Evolutionary conservation across 2,797 vertebrate genomes (phyloP).

Genomic region (Melanotaenia trifasciata): DNA sequence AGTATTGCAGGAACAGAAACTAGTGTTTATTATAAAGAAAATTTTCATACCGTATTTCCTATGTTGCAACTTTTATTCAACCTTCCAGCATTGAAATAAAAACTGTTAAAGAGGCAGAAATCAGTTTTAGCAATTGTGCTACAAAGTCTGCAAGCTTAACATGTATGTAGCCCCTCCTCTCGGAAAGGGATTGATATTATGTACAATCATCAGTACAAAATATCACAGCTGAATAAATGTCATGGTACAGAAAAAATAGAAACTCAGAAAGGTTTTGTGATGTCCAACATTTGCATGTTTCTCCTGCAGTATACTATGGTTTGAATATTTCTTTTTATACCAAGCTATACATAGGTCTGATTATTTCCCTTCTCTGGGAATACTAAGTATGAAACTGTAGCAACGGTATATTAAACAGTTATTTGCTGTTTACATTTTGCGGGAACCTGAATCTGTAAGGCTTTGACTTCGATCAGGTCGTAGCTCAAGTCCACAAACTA

Average conservation of each 20-base stretch:
- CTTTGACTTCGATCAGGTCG: constrained; percentile 24
- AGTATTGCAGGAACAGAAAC: not conserved
- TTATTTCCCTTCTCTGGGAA: not conserved
- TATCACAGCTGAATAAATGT: not conserved
- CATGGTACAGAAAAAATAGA: not conserved
- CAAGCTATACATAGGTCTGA: constrained; percentile 5
- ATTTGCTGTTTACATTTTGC: constrained; percentile 1
- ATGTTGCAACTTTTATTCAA: not conserved
- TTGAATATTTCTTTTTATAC: constrained; percentile 1
- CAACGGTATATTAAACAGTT: constrained; percentile 1
- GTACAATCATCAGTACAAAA: not conserved
- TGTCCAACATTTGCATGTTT: not conserved
- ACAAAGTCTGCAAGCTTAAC: not conserved
- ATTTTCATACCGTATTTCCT: not conserved
- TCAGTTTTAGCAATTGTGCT: not conserved
- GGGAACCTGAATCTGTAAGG: not conserved
- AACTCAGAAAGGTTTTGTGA: not conserved
- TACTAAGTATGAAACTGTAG: constrained; percentile 1
- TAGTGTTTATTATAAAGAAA: not conserved
- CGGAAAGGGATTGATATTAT: not conserved
- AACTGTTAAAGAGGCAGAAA: not conserved
- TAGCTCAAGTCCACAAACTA: constrained; percentile 25
- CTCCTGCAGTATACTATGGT: not conserved
- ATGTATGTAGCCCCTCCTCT: not conserved
- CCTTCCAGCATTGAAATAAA: not conserved